Evolutionary conservation across 2,113 vertebrate species (phyloP).

Genomic region (Phoxinus phoxinus): DNA sequence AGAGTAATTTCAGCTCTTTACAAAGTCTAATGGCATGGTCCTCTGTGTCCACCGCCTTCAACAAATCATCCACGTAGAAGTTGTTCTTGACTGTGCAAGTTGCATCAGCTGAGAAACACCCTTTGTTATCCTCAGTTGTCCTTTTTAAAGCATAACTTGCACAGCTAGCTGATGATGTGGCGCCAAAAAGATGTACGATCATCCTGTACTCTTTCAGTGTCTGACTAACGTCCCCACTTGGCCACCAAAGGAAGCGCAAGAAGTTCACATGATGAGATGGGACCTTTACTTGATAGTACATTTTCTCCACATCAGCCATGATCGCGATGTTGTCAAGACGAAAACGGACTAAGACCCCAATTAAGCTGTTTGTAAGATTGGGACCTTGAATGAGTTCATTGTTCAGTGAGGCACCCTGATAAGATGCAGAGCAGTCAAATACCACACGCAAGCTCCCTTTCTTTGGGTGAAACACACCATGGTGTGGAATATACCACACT

Average conservation of each 20-base stretch:
- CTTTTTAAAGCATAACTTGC: no score
- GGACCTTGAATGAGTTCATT: constrained; percentile 15
- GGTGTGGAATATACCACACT: constrained; percentile 18
- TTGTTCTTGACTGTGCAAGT: no score
- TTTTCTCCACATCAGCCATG: constrained; percentile 32
- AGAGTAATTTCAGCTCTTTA: constrained; percentile 1
- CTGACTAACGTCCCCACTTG: neutral
- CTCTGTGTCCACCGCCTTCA: neutral
- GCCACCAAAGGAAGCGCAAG: constrained; percentile 41
- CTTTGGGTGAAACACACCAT: constrained; percentile 30
- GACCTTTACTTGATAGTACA: constrained; percentile 27
- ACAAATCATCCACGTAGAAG: constrained; percentile 21
- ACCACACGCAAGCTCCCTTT: constrained; percentile 25
- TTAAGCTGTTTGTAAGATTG: constrained; percentile 18
- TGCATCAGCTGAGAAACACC: no score
- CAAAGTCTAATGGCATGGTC: neutral
- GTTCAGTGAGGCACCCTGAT: constrained; percentile 25
- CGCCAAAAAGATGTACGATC: no score
- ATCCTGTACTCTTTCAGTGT: no score
- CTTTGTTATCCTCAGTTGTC: no score
- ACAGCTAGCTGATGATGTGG: no score
- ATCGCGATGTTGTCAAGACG: neutral
- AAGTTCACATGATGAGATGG: constrained; percentile 6
- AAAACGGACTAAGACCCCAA: constrained; percentile 7
- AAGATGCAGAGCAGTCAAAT: constrained; percentile 19